Evolutionary conservation across 2,888 invertebrate genomes (phyloP), one percentile per base, ranked within the genome.

Genomic region (Synanthedon andrenaeformis): DNA sequence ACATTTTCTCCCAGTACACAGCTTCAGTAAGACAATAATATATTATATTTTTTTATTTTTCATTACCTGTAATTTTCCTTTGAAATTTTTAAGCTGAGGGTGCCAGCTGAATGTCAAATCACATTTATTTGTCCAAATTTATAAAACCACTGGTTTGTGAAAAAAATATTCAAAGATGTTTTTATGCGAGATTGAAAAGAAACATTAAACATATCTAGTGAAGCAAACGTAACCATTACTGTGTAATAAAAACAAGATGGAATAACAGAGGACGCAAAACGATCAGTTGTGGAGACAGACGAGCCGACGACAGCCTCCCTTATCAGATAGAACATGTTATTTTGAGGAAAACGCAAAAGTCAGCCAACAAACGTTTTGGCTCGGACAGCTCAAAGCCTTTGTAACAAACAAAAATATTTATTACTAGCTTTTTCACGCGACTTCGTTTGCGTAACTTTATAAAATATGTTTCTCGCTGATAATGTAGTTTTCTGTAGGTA

Each of bases 291-390:
- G 68, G 59, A 71, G 71, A 72, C 77, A 78, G 79, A 79, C 77
- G 76, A 78, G 73, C 72, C 76, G 83, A 76, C 79, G 81, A 82
- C 82, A 79, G 70, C 63, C 74, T 69, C 35, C 35, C 79, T 81
- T 84, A 84, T 83, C 82, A 72, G 82, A 82, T 83, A 72, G 70
- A 72, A 76, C 79, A 79, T 79, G 79, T 79, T 82, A 81, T 84
- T 82, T 77, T 69, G 70, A 65, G 69, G 67, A 74, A 76, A 78
- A 75, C 72, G 75, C 74, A 70, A 74, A 76, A 76, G 76, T 75
- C 74, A 74, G 77, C 76, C 76, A 73, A 35, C 35, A 35, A 79
- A 77, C 72, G 68, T 69, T 68, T 70, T 62, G 69, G 64, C 66
- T 67, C 62, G 74, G 75, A 74, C 76, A 72, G 66, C 69, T 69